Conservation (phyloP, 2,797 vertebrate species). For the Carcharodon carcharias region DNA sequence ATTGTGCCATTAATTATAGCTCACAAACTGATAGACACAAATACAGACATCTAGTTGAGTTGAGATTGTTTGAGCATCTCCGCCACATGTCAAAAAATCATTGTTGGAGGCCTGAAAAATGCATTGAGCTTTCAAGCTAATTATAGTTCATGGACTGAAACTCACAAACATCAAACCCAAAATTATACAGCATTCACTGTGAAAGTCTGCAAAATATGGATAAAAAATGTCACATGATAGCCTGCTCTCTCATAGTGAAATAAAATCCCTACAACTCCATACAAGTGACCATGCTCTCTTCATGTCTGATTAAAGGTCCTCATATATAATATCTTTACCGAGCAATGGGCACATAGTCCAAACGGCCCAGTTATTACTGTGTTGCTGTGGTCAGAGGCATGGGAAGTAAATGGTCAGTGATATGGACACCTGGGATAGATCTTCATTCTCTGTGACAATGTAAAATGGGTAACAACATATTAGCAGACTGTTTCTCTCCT, state of each 20-base stretch:
- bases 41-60: conserved; percentile 11
- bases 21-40: conserved; percentile 10
- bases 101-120: conserved; percentile 22
- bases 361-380: neutral
- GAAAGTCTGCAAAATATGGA: conserved; percentile 15
- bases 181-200: conserved; percentile 15
- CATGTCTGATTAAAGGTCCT: neutral
- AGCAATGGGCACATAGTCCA: neutral
- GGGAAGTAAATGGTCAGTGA: neutral
- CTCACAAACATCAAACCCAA: conserved; percentile 23
- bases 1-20: conserved; percentile 33
- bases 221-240: neutral
- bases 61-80: neutral
- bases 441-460: neutral
- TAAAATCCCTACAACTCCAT: neutral
- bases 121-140: conserved; percentile 9
- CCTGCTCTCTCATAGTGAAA: neutral
- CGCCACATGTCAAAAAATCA: conserved; percentile 25
- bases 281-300: neutral
- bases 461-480: neutral
- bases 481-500: neutral
- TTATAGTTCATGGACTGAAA: conserved; percentile 24
- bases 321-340: no score
- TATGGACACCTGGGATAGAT: no score
- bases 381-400: neutral